phyloP scores from a whole-genome alignment of 2,888 invertebrate genomes.

The Ferrisia virgata region DNA sequence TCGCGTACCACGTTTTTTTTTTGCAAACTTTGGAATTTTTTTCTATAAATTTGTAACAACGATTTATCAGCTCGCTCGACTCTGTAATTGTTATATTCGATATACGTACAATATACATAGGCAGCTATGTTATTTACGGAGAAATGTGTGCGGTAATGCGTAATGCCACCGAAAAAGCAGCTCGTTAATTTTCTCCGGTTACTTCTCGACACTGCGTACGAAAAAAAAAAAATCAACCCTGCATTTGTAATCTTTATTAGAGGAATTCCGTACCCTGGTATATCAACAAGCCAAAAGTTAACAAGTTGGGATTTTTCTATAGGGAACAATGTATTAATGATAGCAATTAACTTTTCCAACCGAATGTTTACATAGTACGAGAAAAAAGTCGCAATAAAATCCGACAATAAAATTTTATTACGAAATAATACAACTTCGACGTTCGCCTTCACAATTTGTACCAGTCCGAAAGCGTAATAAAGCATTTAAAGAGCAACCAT shows the following conservation, averaged over 20 bases:
- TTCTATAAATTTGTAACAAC: neutral
- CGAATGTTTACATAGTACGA: neutral
- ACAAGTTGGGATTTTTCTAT: conserved; percentile 9
- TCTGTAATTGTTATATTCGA: neutral
- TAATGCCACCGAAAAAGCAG: neutral
- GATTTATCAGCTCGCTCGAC: neutral
- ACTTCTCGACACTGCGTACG: neutral
- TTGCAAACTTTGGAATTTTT: neutral
- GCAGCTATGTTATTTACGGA: neutral
- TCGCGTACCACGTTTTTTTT: neutral
- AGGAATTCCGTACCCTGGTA: conserved; percentile 3
- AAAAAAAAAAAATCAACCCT: neutral
- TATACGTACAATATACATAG: too few relatives aligned
- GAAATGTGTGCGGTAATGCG: neutral
- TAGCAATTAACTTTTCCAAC: neutral
- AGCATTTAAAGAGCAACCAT: conserved; percentile 8
- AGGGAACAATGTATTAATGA: conserved; percentile 9
- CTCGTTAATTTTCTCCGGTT: neutral
- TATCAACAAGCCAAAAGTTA: conserved; percentile 17
- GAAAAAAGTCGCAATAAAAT: conserved; percentile 21
- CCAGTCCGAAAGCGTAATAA: conserved; percentile 7
- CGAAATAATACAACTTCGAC: conserved; percentile 30
- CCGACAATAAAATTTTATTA: conserved; percentile 11
- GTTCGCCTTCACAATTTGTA: conserved; percentile 21
- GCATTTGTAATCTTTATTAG: neutral